Conservation (phyloP, 2,797 vertebrate genomes). For the Micromesistius poutassou region DNA sequence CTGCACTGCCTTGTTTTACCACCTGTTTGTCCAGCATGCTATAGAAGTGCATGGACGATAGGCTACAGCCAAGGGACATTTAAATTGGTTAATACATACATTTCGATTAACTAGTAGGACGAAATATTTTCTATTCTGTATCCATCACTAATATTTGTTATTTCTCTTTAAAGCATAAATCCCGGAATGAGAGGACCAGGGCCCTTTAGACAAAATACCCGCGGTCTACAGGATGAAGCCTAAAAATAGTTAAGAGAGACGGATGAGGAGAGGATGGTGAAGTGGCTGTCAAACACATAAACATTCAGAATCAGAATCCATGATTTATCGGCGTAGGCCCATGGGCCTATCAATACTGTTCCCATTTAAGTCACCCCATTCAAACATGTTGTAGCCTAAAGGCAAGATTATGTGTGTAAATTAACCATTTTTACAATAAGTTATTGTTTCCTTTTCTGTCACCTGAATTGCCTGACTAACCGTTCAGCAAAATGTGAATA, state of each 20-base stretch:
- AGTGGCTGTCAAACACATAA: background rate
- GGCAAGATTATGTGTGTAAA: no score
- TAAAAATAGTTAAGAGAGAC: background rate
- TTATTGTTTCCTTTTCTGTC: background rate
- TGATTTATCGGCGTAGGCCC: background rate
- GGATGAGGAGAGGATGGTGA: no score
- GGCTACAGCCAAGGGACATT: background rate
- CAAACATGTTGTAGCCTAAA: background rate
- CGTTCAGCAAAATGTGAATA: background rate
- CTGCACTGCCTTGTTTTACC: no score
- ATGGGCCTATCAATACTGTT: background rate
- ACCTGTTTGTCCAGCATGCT: no score
- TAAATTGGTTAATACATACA: no score
- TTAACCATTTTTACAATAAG: background rate
- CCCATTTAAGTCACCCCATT: background rate
- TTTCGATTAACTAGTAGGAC: background rate
- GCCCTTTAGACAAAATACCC: background rate
- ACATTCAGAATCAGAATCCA: background rate
- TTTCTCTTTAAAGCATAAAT: constrained; percentile 7
- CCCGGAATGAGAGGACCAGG: constrained; percentile 6
- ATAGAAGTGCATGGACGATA: background rate
- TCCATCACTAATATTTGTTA: background rate
- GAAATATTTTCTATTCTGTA: background rate
- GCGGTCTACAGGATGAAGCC: background rate
- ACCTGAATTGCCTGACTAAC: background rate